A percentile compares a stretch with the other conserved stretches of the same genome.
These are phyloP conservation scores for Porphyrio hochstetteri DNA, from an alignment of 2,113 vertebrate genomes.

Conservation along the genomic window DNA sequence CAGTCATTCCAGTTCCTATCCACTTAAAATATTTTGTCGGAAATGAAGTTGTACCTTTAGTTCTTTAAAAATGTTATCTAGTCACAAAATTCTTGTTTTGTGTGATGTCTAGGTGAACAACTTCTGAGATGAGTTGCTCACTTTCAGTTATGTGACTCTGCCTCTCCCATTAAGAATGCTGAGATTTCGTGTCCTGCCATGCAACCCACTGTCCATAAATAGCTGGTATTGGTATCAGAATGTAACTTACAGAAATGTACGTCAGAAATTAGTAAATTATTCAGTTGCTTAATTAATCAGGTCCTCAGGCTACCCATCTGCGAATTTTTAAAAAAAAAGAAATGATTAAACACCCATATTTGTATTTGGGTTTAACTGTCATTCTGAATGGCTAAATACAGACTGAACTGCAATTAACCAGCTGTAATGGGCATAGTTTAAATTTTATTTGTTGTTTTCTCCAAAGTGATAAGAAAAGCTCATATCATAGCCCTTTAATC, in stretches of 20 bases:
- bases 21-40: constrained; percentile 2
- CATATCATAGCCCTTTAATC: constrained; percentile 7
- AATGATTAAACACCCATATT: not conserved
- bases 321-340: not conserved
- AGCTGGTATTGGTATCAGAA: not conserved
- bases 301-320: not conserved
- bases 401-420: constrained; percentile 25
- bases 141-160: constrained; percentile 50
- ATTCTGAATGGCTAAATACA: not conserved
- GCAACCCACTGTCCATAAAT: constrained; percentile 1
- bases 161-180: constrained; percentile 20
- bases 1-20: not conserved
- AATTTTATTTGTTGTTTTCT: constrained; percentile 1
- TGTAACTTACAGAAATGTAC: constrained; percentile 50
- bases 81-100: constrained; percentile 15
- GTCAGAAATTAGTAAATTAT: constrained; percentile 55
- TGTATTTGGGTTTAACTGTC: not conserved
- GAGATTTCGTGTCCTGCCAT: constrained; percentile 54
- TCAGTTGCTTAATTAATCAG: constrained; percentile 61
- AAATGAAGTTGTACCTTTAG: constrained; percentile 8
- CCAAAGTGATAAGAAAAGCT: constrained; percentile 1
- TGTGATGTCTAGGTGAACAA: not conserved
- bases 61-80: not conserved
- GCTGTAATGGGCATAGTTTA: not conserved
- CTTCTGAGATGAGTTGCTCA: not conserved